Conservation (phyloP, 2,888 invertebrate species). For the Zele albiditarsus region DNA sequence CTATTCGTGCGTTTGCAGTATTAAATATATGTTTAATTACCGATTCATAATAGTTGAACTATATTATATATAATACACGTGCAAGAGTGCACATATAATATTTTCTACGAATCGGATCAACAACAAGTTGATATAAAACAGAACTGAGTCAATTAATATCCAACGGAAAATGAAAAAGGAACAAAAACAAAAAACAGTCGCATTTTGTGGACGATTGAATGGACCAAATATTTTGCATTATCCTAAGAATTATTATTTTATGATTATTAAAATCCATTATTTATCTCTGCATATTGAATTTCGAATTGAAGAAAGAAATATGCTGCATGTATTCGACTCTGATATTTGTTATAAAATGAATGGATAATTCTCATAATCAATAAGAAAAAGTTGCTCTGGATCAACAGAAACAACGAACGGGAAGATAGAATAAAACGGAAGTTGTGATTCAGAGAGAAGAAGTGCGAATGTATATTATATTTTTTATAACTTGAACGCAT, state of each 20-base stretch:
- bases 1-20: conserved; percentile 38
- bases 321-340: neutral
- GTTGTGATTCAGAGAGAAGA: too few species aligned
- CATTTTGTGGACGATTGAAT: conserved; percentile 53
- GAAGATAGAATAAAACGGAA: neutral
- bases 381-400: neutral
- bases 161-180: conserved; percentile 3
- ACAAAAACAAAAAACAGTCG: neutral
- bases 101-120: neutral
- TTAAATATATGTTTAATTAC: conserved; percentile 33
- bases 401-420: neutral
- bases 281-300: conserved; percentile 2
- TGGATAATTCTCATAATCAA: neutral
- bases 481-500: conserved; percentile 20
- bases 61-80: conserved; percentile 1
- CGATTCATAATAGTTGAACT: conserved; percentile 6
- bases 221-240: conserved; percentile 71
- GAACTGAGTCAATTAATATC: neutral
- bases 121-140: neutral
- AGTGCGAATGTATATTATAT: conserved; percentile 20
- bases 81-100: conserved; percentile 25
- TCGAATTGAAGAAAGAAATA: neutral
- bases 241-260: conserved; percentile 60
- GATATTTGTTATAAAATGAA: neutral
- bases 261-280: conserved; percentile 44